These are phyloP conservation scores for Tenthredo distinguenda DNA, from an alignment of 2,888 invertebrate genomes.

Conservation along the genomic window DNA sequence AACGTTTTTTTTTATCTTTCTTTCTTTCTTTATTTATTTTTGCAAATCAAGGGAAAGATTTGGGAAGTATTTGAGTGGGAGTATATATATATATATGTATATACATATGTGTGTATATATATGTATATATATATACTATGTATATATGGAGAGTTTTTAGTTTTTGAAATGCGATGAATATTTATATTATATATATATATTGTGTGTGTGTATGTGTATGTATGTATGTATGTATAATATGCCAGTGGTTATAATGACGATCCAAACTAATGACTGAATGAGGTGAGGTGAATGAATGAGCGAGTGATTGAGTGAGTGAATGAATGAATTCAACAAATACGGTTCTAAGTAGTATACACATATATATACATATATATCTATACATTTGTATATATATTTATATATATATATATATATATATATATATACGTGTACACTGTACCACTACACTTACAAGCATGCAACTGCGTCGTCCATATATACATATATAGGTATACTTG, in stretches of 20 bases:
- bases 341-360: background rate
- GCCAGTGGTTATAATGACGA: background rate
- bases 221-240: background rate
- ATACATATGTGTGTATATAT: no score
- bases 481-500: background rate
- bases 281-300: background rate
- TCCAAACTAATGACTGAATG: background rate
- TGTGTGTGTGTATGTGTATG: background rate
- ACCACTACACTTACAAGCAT: slow-evolving; percentile 26
- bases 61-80: no score
- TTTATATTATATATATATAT: background rate
- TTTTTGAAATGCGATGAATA: background rate
- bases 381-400: background rate
- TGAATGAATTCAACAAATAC: slow-evolving; percentile 2
- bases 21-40: no score
- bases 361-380: background rate
- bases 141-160: background rate
- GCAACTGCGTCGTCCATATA: slow-evolving; percentile 3
- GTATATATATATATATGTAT: no score
- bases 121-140: no score
- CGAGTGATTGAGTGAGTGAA: background rate
- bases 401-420: background rate
- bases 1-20: no score
- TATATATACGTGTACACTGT: slow-evolving; percentile 7
- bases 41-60: no score